These are phyloP conservation scores for Mechanitis mazaeus DNA, from an alignment of 2,888 invertebrate species.

Conservation along the genomic window DNA sequence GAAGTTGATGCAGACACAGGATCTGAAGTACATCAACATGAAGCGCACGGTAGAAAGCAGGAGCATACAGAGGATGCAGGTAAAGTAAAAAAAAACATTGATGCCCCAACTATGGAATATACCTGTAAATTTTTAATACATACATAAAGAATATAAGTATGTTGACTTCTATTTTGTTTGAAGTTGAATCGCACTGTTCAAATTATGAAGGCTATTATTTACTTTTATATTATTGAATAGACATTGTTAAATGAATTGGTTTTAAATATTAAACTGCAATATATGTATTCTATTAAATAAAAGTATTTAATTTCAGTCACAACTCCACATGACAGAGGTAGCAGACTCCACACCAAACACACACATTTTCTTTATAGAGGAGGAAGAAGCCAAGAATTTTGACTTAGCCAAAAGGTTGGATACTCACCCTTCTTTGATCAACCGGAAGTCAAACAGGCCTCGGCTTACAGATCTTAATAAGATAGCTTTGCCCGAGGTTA, in stretches of 20 bases:
- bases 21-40: constrained; percentile 91
- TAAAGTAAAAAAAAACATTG: constrained; percentile 24
- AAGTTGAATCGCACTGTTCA: too few species aligned
- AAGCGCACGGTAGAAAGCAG: constrained; percentile 90
- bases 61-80: constrained; percentile 73
- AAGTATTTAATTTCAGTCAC: constrained; percentile 76
- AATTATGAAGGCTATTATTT: too few species aligned
- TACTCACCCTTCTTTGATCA: constrained; percentile 84
- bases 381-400: constrained; percentile 77
- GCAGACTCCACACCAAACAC: constrained; percentile 82
- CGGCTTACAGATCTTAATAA: constrained; percentile 76
- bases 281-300: background rate
- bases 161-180: too few species aligned
- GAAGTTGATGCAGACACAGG: constrained; percentile 93
- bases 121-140: too few species aligned
- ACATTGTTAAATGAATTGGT: too few species aligned
- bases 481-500: constrained; percentile 76
- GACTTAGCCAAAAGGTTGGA: constrained; percentile 83
- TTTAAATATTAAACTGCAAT: background rate
- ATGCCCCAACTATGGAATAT: background rate
- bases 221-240: too few species aligned
- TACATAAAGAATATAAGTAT: too few species aligned
- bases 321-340: constrained; percentile 88
- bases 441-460: constrained; percentile 82
- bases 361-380: constrained; percentile 88